Evolutionary conservation across 2,797 vertebrate species (phyloP), one percentile per base, ranked within the genome.

Genomic region (Halcyon badia): DNA sequence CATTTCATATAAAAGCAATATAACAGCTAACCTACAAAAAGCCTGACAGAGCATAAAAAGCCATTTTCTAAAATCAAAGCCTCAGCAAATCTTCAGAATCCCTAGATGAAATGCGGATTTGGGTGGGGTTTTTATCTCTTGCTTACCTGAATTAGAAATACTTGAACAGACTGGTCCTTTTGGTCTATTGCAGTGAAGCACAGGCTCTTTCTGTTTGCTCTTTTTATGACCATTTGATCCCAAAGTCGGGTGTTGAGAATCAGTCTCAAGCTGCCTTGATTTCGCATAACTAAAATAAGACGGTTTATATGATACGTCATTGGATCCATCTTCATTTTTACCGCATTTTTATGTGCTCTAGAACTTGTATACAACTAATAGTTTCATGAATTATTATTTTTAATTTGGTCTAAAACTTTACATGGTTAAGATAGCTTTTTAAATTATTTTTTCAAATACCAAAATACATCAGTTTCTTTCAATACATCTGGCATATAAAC

Each of bases 221-320:
- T 98, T 90, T 98, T 97, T 91, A 99, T 90, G 85, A 98, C 94
- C 97, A 98, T 99, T 78, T 98, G 98, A 48, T 97, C 94, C 98
- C 98, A 99, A 80, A 99, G 97, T 70, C 98, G 98, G 72, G 98
- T 98, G 66, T 99, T 99, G 77, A 99, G 98, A 94, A 99, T 98
- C 84, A 99, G 94, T 84, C 97, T 98, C 91, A 99, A 97, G 72
- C 96, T 99, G 70, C 99, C 99, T 96, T 98, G 98, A 91, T 98
- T 98, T 71, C 98, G 97, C 98, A 99, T 99, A 91, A 99, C 99
- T 99, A 77, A 71, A 98, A 95, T 19, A 86, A 64, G 25, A 94
- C 94, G 14, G 52, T 72, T 79, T 79, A 35, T 75, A 35, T 35
- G 39, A 65, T n/a, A n/a, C 31, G 33, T 10, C n/a, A 42, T 7